These are phyloP conservation scores for Hylomyscus alleni DNA, from an alignment of 2,797 vertebrate genomes.

Conservation along the genomic window DNA sequence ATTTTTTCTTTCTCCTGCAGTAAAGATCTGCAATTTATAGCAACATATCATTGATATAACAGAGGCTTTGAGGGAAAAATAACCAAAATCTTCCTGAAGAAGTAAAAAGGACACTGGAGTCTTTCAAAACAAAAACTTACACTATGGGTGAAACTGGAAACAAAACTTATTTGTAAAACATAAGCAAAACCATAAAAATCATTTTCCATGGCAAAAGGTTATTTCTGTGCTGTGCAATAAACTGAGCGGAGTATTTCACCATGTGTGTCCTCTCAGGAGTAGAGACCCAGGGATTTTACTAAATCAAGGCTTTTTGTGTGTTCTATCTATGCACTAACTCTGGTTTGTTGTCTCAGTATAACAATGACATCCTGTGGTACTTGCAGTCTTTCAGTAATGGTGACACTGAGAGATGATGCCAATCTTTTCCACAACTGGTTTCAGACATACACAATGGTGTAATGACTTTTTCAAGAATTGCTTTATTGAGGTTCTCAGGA, in stretches of 20 bases:
- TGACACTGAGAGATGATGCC: background rate
- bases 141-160: background rate
- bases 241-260: accelerated
- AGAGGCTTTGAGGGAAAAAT: conserved; percentile 9
- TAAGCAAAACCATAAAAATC: background rate
- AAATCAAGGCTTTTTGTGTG: background rate
- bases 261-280: background rate
- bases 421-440: conserved; percentile 1
- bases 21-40: conserved; percentile 59
- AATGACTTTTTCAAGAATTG: conserved; percentile 37
- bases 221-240: background rate
- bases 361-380: background rate
- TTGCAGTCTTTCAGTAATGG: background rate
- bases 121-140: background rate
- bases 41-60: background rate
- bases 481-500: conserved; percentile 64
- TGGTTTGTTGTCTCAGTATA: background rate
- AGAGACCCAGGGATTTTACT: background rate
- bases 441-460: conserved; percentile 24
- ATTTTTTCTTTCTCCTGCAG: background rate
- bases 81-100: background rate
- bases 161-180: background rate
- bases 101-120: conserved; percentile 4
- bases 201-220: conserved; percentile 22
- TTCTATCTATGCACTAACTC: background rate